A percentile compares a stretch with the other conserved stretches of the same genome.
These are phyloP conservation scores for Stictonetta naevosa DNA, from an alignment of 2,113 vertebrate species.

Conservation along the genomic window DNA sequence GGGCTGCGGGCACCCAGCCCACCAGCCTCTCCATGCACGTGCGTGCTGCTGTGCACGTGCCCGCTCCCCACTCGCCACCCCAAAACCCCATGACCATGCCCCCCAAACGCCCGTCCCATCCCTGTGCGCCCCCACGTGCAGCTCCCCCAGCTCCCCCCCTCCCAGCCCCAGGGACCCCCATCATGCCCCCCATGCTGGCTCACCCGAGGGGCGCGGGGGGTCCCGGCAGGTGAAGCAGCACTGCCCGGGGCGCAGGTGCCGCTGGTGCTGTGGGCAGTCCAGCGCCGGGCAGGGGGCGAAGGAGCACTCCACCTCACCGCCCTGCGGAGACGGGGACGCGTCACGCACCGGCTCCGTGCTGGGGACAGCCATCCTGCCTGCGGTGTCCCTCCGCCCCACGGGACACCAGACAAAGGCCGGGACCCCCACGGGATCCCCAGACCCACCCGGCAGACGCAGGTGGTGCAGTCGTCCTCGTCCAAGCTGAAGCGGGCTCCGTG, in stretches of 20 bases:
- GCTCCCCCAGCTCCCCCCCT: background rate
- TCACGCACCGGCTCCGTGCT: background rate
- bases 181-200: background rate
- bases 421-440: background rate
- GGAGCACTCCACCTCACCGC: slow-evolving; percentile 80
- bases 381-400: background rate
- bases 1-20: background rate
- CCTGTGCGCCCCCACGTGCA: background rate
- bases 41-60: background rate
- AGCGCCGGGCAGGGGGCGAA: slow-evolving; percentile 78
- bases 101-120: rapidly evolving
- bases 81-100: background rate
- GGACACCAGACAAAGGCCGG: background rate
- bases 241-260: slow-evolving; percentile 74
- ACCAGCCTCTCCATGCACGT: background rate
- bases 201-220: slow-evolving; percentile 63
- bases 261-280: slow-evolving; percentile 77
- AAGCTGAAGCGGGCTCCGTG: slow-evolving; percentile 76
- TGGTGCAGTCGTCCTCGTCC: slow-evolving; percentile 77
- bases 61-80: background rate
- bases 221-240: slow-evolving; percentile 80
- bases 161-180: background rate
- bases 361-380: background rate
- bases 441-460: slow-evolving; percentile 78
- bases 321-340: background rate